Evolutionary conservation across 2,113 vertebrate genomes (phyloP), one percentile per base, ranked within the genome.

Genomic region (Alouatta palliata): DNA sequence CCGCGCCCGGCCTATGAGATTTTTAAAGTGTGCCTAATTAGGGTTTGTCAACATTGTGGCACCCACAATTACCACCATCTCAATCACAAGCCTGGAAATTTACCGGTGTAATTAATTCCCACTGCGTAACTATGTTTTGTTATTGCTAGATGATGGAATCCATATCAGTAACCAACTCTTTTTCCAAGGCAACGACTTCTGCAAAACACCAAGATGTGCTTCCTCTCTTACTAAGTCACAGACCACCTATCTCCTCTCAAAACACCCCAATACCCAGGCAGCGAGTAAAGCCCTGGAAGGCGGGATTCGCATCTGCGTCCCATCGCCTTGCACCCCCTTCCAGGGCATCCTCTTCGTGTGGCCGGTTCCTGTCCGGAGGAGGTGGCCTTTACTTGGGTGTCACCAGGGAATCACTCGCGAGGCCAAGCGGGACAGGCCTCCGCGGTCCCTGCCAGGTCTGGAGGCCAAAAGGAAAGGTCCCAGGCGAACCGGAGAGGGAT

Each of bases 401-500:
- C 40, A 66, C 64, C 23, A 10, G 25, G n/a, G 3, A 13, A 81
- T 19, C 49, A 17, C 27, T 23, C 9, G 58, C 0, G 52, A 56
- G 43, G 66, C 17, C 90, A 23, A 30, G 9, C 2, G 61, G 8
- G 71, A 70, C 77, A 40, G 37, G 27, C 43, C 54, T 77, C 40
- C 10, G 27, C 30, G 81, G 37, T 47, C 11, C n/a, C 77, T 9
- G 27, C 56, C 35, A 14, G 40, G 5, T 5, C 20, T 45, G 40
- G 47, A 23, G 58, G 19, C 19, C 64, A 20, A 21, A 75, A 85
- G 17, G 25, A 13, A 30, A 40, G 30, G 47, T 9, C 30, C 40
- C 7, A 10, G 43, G 5, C 11, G 37, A 45, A 17, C 2, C 2
- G 17, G 16, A 25, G 8, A 47, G 7, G 2, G 23, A 21, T 37